A percentile compares a stretch with the other conserved stretches of the same genome.
Conservation (phyloP, 2,888 invertebrate genomes). For the Phyllotreta cruciferae region DNA sequence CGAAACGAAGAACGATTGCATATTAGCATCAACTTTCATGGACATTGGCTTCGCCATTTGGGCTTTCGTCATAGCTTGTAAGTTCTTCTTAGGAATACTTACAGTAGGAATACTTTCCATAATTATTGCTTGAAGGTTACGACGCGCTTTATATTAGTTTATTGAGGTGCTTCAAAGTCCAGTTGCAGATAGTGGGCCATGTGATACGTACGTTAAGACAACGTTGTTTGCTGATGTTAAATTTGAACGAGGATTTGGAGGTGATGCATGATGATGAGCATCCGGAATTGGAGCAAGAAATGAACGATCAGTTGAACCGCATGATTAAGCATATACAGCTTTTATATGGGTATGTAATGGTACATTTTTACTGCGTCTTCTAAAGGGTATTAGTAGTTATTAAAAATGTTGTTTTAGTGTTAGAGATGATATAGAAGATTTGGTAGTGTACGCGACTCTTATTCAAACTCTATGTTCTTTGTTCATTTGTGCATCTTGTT, state of each 20-base stretch:
- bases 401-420: constrained; percentile 38
- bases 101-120: not conserved
- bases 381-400: not conserved
- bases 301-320: constrained; percentile 43
- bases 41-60: constrained; percentile 39
- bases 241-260: constrained; percentile 28
- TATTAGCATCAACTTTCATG: constrained; percentile 41
- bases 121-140: constrained; percentile 30
- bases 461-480: constrained; percentile 45
- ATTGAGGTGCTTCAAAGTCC: constrained; percentile 44
- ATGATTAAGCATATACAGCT: constrained; percentile 45
- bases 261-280: constrained; percentile 35
- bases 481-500: constrained; percentile 46
- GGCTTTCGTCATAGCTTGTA: constrained; percentile 44
- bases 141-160: constrained; percentile 45
- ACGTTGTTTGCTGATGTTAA: constrained; percentile 39
- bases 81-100: constrained; percentile 23
- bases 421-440: constrained; percentile 42
- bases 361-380: no score
- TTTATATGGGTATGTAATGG: constrained; percentile 42
- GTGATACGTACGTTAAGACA: constrained; percentile 42
- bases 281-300: constrained; percentile 38
- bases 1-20: constrained; percentile 35
- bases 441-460: constrained; percentile 44
- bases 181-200: constrained; percentile 44